phyloP scores from a whole-genome alignment of 2,113 vertebrate genomes.

The Corythornis vintsioides region DNA sequence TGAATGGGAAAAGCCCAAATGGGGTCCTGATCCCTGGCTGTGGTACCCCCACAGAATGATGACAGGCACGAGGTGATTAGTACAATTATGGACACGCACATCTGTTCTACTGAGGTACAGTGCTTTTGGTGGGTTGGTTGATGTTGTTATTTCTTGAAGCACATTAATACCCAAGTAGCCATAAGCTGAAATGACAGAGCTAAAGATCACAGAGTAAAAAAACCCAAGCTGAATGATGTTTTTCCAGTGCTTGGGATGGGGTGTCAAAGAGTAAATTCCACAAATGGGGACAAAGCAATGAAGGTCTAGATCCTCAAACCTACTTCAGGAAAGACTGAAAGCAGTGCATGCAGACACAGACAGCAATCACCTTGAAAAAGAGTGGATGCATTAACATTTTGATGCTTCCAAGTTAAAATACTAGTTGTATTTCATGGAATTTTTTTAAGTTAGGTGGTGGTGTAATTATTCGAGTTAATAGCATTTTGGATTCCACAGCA shows the following conservation, averaged over 20 bases:
- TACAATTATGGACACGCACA: constrained; percentile 25
- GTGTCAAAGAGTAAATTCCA: neutral
- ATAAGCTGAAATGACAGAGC: neutral
- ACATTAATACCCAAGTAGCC: neutral
- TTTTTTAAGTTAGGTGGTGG: neutral
- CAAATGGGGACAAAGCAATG: neutral
- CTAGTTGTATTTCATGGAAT: neutral
- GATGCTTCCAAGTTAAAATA: neutral
- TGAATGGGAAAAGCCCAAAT: constrained; percentile 45
- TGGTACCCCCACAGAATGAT: neutral
- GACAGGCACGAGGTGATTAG: constrained; percentile 39
- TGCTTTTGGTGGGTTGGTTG: neutral
- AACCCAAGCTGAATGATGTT: neutral
- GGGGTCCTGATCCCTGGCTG: constrained; percentile 46
- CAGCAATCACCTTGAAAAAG: neutral
- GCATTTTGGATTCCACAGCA: neutral
- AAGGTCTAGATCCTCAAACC: neutral
- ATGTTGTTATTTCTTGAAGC: neutral
- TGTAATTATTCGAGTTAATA: neutral
- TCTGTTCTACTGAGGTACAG: constrained; percentile 33
- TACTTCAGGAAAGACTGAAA: neutral
- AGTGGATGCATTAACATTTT: neutral
- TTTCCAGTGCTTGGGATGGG: neutral
- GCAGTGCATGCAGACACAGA: neutral
- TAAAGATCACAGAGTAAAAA: neutral